Evolutionary conservation across 2,113 vertebrate species (phyloP).

Genomic region (Melanotaenia duboulayi): DNA sequence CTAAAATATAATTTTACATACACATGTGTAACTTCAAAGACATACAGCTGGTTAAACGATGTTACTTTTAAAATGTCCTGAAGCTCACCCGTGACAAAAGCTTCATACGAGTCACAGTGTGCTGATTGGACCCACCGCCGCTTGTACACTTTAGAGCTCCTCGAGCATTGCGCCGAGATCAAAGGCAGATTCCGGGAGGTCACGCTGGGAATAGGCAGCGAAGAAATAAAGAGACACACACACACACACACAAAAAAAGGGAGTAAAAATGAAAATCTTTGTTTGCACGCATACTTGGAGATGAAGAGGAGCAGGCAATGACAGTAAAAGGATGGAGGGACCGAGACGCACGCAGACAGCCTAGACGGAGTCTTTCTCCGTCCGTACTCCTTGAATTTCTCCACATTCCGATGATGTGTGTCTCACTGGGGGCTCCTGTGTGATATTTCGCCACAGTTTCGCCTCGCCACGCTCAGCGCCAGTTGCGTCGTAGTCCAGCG

Average conservation of each 20-base stretch:
- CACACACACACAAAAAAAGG: too few species aligned
- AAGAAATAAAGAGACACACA: background rate
- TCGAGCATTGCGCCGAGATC: slow-evolving; percentile 54
- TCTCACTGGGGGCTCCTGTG: slow-evolving; percentile 28
- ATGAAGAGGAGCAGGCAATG: slow-evolving; percentile 11
- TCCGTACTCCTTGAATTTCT: slow-evolving; percentile 40
- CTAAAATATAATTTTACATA: background rate
- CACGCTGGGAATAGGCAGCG: slow-evolving; percentile 46
- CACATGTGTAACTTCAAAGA: slow-evolving; percentile 10
- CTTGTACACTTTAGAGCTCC: slow-evolving; percentile 32
- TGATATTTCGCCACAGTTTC: slow-evolving; percentile 38
- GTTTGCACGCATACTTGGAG: slow-evolving; percentile 37
- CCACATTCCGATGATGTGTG: slow-evolving; percentile 21
- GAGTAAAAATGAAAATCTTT: slow-evolving; percentile 4
- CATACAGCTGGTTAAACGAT: background rate
- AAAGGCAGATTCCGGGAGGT: slow-evolving; percentile 56
- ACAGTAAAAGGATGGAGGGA: slow-evolving; percentile 1
- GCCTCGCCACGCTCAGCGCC: slow-evolving; percentile 36
- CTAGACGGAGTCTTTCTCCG: slow-evolving; percentile 11
- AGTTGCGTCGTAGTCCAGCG: slow-evolving; percentile 43
- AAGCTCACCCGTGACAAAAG: slow-evolving; percentile 20
- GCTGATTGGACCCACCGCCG: slow-evolving; percentile 57
- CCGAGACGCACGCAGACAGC: slow-evolving; percentile 5
- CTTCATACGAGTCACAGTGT: slow-evolving; percentile 24
- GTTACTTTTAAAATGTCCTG: slow-evolving; percentile 8